A percentile compares a stretch with the other conserved stretches of the same genome.
Evolutionary conservation across 2,113 vertebrate genomes (phyloP).

Genomic region (Lepus americanus): DNA sequence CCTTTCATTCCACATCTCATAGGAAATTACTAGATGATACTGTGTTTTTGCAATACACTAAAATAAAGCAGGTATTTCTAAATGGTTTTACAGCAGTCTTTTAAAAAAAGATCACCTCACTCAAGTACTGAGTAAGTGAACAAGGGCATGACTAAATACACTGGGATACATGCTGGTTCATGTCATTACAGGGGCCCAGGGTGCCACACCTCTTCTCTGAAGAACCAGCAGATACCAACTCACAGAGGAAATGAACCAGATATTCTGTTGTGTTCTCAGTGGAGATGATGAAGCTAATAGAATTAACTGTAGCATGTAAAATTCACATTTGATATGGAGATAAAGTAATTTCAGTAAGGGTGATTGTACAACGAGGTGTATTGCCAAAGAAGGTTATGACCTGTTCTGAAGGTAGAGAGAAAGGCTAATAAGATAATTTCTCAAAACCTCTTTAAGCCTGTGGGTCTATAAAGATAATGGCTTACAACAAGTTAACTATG

Average conservation of each 20-base stretch:
- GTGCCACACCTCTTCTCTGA: slow-evolving; percentile 6
- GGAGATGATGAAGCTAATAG: slow-evolving; percentile 41
- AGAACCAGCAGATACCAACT: slow-evolving; percentile 10
- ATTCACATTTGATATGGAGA: slow-evolving; percentile 44
- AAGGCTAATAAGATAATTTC: slow-evolving; percentile 46
- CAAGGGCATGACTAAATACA: slow-evolving; percentile 39
- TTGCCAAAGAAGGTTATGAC: slow-evolving; percentile 41
- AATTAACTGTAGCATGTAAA: slow-evolving; percentile 61
- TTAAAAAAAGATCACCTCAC: slow-evolving; percentile 12
- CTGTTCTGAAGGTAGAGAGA: background rate
- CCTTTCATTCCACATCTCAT: slow-evolving; percentile 21
- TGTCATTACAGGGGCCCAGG: slow-evolving; percentile 4
- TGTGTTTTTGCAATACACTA: slow-evolving; percentile 30
- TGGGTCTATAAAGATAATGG: slow-evolving; percentile 55
- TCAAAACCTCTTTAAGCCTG: slow-evolving; percentile 53
- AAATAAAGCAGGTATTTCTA: slow-evolving; percentile 70
- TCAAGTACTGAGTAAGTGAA: background rate
- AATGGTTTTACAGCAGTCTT: slow-evolving; percentile 31
- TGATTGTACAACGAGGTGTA: background rate
- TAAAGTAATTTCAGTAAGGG: slow-evolving; percentile 50
- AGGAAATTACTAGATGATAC: slow-evolving; percentile 19
- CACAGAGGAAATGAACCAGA: slow-evolving; percentile 50
- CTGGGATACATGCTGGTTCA: slow-evolving; percentile 9
- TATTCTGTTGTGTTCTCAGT: slow-evolving; percentile 1
- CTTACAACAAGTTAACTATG: slow-evolving; percentile 54